phyloP scores from a whole-genome alignment of 2,113 vertebrate species.

The Zeus faber region DNA sequence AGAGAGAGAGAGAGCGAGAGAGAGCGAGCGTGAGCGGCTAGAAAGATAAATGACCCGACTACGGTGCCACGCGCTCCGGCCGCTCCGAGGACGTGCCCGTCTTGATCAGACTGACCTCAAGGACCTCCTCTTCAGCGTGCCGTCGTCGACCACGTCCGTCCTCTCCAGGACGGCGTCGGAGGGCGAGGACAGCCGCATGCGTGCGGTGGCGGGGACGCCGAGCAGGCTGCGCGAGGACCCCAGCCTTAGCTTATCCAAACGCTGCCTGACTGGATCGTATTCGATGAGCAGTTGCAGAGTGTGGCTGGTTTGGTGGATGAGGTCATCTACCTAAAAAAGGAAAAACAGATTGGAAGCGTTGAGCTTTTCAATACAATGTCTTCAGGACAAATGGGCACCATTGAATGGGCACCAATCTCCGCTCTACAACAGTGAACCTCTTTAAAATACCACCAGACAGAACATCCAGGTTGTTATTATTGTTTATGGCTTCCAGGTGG shows the following conservation, averaged over 20 bases:
- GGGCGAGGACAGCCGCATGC: constrained; percentile 77
- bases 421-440: too few relatives aligned
- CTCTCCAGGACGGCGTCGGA: constrained; percentile 78
- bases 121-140: constrained; percentile 81
- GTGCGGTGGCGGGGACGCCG: constrained; percentile 73
- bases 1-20: neutral
- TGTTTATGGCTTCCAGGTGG: too few relatives aligned
- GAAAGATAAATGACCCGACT: neutral
- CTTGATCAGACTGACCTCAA: constrained; percentile 85
- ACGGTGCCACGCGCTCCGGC: neutral
- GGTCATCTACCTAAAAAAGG: constrained; percentile 87
- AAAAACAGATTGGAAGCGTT: too few relatives aligned
- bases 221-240: constrained; percentile 64
- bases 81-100: too few relatives aligned
- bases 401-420: too few relatives aligned
- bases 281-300: constrained; percentile 92
- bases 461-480: too few relatives aligned
- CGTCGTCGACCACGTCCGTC: constrained; percentile 80
- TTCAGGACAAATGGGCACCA: too few relatives aligned
- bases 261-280: constrained; percentile 89
- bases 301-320: constrained; percentile 88
- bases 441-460: too few relatives aligned
- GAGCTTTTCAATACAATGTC: too few relatives aligned
- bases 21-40: neutral
- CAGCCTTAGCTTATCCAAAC: constrained; percentile 80